phyloP scores from a whole-genome alignment of 2,888 invertebrate genomes.

The Arrhopalites spinosus region DNA sequence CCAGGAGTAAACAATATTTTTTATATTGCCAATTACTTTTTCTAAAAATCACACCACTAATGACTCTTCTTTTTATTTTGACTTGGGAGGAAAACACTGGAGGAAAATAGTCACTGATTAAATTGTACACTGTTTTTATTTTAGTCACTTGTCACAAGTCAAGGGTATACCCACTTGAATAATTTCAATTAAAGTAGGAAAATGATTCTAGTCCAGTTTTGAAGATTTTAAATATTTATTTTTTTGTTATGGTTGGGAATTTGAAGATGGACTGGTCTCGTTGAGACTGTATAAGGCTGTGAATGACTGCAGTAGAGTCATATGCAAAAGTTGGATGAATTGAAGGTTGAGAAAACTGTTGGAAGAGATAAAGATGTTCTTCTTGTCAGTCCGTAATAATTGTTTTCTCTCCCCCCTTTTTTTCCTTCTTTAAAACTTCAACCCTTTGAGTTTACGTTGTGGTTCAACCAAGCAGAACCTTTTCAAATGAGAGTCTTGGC shows the following conservation, averaged over 20 bases:
- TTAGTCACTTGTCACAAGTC: too few relatives aligned
- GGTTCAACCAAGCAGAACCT: not conserved
- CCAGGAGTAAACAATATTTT: too few relatives aligned
- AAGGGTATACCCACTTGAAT: too few relatives aligned
- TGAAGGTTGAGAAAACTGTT: conserved; percentile 37
- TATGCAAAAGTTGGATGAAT: conserved; percentile 5
- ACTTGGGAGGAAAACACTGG: not conserved
- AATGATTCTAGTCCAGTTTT: too few relatives aligned
- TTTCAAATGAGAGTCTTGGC: too few relatives aligned
- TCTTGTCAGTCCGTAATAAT: conserved; percentile 11
- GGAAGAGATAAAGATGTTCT: conserved; percentile 37
- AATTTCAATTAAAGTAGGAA: too few relatives aligned
- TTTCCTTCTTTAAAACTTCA: not conserved
- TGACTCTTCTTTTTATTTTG: not conserved
- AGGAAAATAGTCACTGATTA: too few relatives aligned
- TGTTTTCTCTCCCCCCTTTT: not conserved
- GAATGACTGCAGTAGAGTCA: not conserved
- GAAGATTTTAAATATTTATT: too few relatives aligned
- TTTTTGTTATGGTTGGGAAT: not conserved
- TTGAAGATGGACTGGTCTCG: too few relatives aligned
- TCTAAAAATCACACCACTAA: not conserved
- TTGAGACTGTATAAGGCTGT: not conserved
- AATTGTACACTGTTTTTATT: too few relatives aligned
- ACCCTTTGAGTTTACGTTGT: not conserved
- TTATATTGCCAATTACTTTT: not conserved